Base-by-base conservation (phyloP, 2,113 vertebrate genomes). In the Oreochromis niloticus region DNA sequence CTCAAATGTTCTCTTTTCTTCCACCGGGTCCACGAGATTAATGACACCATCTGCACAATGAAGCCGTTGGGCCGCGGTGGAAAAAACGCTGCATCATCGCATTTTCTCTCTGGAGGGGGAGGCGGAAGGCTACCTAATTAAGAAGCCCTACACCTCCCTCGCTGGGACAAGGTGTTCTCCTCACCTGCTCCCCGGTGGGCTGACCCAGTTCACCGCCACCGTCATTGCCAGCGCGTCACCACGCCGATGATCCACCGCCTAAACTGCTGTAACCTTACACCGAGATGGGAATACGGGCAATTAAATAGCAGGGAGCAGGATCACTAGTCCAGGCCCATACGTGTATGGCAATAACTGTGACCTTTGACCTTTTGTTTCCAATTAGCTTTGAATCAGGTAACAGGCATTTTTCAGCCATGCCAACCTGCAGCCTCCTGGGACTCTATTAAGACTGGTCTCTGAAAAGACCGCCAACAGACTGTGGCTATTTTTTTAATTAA, bases 131-230 rank as follows among this genome's bases (percentile, higher is more conserved):
- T 71, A 27, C 78, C 90, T 92, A 95, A 96, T 96, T 94, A 96
- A 84, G 87, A 66, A 87, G 56, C 66, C 87, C 87, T 84, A 82
- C 39, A 13, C 84, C 80, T 87, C 84, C 83, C 63, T 88, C 86
- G 43, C 91, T 85, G 89, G 90, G 91, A 93, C 94, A 43, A 87
- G 90, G 91, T 86, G 92, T 93, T 91, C 92, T 85, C 85, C 46
- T 17, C 92, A 89, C 88, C 91, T 89, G 81, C 85, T 94, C 95
- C 94, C 95, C 6, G 3, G 93, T 91, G 95, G 90, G 90, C 89
- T 89, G 94, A 94, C 95, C 94, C 88, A 95, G 9, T 95, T 96
- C 89, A 79, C 43, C 9, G 88, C 87, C 88, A 91, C 87, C 39
- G 36, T 86, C 90, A 87, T 52, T 54, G 5, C 57, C 75, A 13